phyloP scores from a whole-genome alignment of 1,140 invertebrate species.

The Propsilocerus akamusi region DNA sequence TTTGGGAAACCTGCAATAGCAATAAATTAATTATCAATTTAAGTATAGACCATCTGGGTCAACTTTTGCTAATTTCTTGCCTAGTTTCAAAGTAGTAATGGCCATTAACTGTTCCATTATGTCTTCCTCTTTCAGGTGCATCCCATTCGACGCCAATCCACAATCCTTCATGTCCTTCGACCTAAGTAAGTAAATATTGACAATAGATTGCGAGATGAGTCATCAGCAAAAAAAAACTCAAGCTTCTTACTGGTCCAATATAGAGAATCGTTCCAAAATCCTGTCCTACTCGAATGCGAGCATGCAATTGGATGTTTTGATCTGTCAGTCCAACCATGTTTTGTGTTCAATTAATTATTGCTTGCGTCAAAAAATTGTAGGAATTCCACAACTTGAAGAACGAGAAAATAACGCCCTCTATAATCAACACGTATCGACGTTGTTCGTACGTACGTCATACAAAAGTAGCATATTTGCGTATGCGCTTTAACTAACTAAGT shows the following conservation, averaged over 20 bases:
- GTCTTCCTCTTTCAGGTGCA: constrained; percentile 66
- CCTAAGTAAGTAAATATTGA: constrained; percentile 10
- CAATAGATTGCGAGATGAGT: not conserved
- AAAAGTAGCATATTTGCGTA: no score
- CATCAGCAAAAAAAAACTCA: not conserved
- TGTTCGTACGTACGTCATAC: no score
- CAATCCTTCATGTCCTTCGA: constrained; percentile 32
- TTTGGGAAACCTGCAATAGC: constrained; percentile 28
- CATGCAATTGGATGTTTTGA: not conserved
- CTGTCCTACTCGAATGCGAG: not conserved
- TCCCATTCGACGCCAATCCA: constrained; percentile 95
- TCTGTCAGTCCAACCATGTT: not conserved
- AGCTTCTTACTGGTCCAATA: not conserved
- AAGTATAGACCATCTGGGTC: not conserved
- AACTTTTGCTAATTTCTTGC: constrained; percentile 24
- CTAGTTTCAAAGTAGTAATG: constrained; percentile 64
- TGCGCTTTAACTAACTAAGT: no score
- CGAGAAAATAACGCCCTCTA: no score
- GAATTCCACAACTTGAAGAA: no score
- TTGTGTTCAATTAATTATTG: no score
- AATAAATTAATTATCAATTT: constrained; percentile 7
- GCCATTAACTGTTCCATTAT: constrained; percentile 69
- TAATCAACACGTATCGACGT: no score
- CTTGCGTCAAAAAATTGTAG: no score
- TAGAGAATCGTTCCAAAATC: not conserved